Base-by-base conservation (phyloP, 2,797 vertebrate species). In the Enteromius unitaeniatus region DNA sequence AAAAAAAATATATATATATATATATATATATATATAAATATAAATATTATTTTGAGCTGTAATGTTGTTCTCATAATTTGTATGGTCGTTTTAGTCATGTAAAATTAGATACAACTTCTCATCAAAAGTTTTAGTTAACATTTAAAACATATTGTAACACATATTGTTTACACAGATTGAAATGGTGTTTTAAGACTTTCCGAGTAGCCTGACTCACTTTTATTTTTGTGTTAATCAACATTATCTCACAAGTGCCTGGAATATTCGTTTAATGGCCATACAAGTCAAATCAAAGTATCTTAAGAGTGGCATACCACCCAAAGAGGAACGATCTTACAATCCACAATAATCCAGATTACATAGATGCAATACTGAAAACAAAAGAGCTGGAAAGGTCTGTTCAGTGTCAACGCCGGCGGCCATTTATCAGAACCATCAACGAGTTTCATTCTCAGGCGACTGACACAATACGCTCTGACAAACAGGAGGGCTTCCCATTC, bases 401-500 rank as follows among this genome's bases (percentile, higher is more conserved):
- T 92, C 92, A 91, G 92, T 93, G 91, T 94, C 94, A 94, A 93
- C 91, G 92, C 91, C 80, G 88, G 91, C 88, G 91, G 90, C 94
- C 93, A 93, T 94, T 94, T 95, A 93, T 95, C 94, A 95, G 91
- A 93, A 84, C 91, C 91, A 92, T 95, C 92, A 92, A 91, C 93
- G 92, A 93, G 91, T 90, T 92, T 93, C 92, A 93, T 93, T 95
- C 94, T 95, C 93, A 93, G 93, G 93, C 93, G 90, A 93, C 90
- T 90, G n/a, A 83, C 91, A 94, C 94, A 94, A 95, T 94, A 91
- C 93, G 91, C 91, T 89, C 91, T 91, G 93, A 93, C 93, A 93
- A 94, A 95, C 92, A 94, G 92, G 92, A 94, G 93, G 92, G 91
- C 92, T 94, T 93, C 94, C 93, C 91, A 93, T 95, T 93, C 93